Evolutionary conservation across 2,888 invertebrate genomes (phyloP), one percentile per base, ranked within the genome.

Genomic region (Cetonia aurata): DNA sequence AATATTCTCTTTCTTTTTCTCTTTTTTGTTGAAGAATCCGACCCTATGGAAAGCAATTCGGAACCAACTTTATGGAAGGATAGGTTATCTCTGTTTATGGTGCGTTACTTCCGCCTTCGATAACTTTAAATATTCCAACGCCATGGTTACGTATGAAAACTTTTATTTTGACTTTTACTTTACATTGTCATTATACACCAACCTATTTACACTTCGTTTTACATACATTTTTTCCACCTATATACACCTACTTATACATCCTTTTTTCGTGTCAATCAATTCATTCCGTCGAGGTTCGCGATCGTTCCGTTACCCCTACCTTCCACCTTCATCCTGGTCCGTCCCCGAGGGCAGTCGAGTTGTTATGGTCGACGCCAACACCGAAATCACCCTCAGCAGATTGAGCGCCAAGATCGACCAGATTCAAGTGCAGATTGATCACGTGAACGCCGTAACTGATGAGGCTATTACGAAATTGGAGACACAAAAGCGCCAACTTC

Each of bases 381-480:
- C 50, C 17, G 48, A n/a, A 41, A n/a, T 15, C 4, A 65, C 53
- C 2, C 17, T 71, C 6, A 68, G 70, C 17, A 70, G 67, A 56
- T 42, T 73, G 6, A 67, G 55, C 13, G 52, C 53, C 8, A 67
- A 65, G 41, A 69, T 75, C 1, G 57, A 73, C 65, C 69, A 69
- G 9, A 53, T 75, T 12, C 72, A 75, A 4, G 13, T 70, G 65
- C 67, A 74, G 42, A 75, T 77, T 48, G 59, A 65, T 6, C 59
- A 72, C 15, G 68, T 77, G 12, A 67, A 65, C 8, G 52, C 67
- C 25, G 44, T 72, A 31, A 74, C 73, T 15, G 55, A 72, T 42
- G 71, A 72, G 41, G 74, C 75, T 0, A 72, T 75, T 17, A 37
- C 48, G 52, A 67, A 71, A 41, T 62, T 77, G n/a, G 76, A 77